Conservation (phyloP, 2,113 vertebrate genomes). For the Lophius piscatorius region DNA sequence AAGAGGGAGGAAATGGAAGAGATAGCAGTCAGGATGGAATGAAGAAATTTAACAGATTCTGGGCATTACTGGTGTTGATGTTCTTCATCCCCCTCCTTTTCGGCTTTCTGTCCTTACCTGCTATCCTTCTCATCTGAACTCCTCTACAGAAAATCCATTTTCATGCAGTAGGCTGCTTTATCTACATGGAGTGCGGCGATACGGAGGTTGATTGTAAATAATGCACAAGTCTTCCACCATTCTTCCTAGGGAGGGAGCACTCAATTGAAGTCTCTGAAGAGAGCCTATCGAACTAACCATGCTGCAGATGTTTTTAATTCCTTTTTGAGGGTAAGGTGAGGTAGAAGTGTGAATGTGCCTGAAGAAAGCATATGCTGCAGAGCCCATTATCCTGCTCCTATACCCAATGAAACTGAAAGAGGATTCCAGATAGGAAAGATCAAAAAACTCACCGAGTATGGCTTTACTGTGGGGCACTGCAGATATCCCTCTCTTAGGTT, state of each 20-base stretch:
- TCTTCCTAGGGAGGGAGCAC: conserved; percentile 52
- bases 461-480: conserved; percentile 26
- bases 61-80: conserved; percentile 2
- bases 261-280: conserved; percentile 62
- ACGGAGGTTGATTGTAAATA: conserved; percentile 76
- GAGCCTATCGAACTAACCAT: conserved; percentile 66
- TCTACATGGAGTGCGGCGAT: conserved; percentile 49
- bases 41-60: conserved; percentile 34
- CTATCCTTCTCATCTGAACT: conserved; percentile 53
- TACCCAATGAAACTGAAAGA: conserved; percentile 22
- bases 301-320: conserved; percentile 15
- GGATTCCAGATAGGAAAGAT: conserved; percentile 9
- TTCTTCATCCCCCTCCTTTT: conserved; percentile 23
- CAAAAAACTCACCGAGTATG: conserved; percentile 17
- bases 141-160: conserved; percentile 69
- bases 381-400: conserved; percentile 5
- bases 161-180: conserved; percentile 66
- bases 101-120: conserved; percentile 29
- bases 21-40: conserved; percentile 23
- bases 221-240: conserved; percentile 72
- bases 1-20: conserved; percentile 34
- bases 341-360: conserved; percentile 17
- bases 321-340: conserved; percentile 17
- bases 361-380: conserved; percentile 23
- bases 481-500: conserved; percentile 13